Percentiles rank a stretch among this genome's conserved stretches.
Evolutionary conservation across 2,113 vertebrate species (phyloP).

Genomic region (Hippolais icterina): DNA sequence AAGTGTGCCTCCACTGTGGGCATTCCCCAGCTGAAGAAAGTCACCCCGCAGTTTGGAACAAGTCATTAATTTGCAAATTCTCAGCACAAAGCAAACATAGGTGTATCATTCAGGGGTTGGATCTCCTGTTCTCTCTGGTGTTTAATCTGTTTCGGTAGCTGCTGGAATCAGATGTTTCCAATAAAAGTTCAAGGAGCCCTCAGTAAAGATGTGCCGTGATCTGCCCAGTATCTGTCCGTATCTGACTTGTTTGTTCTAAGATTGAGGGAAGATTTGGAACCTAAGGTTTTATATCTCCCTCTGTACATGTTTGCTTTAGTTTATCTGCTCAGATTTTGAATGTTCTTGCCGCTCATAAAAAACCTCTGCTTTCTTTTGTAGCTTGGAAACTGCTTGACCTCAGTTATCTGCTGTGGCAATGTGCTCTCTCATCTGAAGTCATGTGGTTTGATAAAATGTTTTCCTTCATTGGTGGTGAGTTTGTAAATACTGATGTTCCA

Average conservation of each 20-base stretch:
- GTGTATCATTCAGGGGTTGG: background rate
- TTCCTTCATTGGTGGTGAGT: background rate
- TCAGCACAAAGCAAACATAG: slow-evolving; percentile 1
- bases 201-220: background rate
- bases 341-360: background rate
- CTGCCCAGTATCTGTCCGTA: background rate
- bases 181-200: background rate
- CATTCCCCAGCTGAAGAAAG: slow-evolving; percentile 51
- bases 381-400: slow-evolving; percentile 7
- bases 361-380: background rate
- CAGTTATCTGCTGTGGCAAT: background rate
- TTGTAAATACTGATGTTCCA: background rate
- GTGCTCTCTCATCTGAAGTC: background rate
- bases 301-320: background rate
- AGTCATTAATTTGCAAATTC: slow-evolving; percentile 32
- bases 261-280: background rate
- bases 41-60: slow-evolving; percentile 23
- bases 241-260: slow-evolving; percentile 8
- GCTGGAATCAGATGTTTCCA: background rate
- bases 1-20: background rate
- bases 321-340: background rate
- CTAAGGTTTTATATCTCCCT: background rate
- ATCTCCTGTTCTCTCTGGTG: background rate
- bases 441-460: background rate
- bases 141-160: background rate